Evolutionary conservation across 2,888 invertebrate species (phyloP), one percentile per base, ranked within the genome.

Genomic region (Acholoe squamosa): DNA sequence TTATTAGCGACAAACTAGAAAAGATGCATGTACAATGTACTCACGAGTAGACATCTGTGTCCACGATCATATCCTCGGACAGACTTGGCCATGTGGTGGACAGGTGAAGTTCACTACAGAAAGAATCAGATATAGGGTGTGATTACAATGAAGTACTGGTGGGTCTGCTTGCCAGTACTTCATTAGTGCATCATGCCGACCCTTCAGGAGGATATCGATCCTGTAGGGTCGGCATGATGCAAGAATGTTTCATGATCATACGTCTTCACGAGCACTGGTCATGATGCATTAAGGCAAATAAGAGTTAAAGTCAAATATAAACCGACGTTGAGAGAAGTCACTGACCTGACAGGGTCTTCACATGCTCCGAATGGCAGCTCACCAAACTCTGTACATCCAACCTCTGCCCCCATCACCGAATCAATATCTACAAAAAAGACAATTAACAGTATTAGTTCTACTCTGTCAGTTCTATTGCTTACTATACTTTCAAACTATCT

Each of bases 71-170:
- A 95, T 98, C 97, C 95, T 98, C 99, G 0, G 97, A 97, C 92
- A 99, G 96, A 94, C 97, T 97, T 0, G 98, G 98, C 99, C 99
- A 99, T 34, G 97, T 98, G 77, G 98, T 97, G 95, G 97, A 97
- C 25, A 98, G 96, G 92, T 97, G 96, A 43, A 98, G 96, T 95
- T 97, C 97, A 89, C 97, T 97, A 92, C 33, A 94, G 91, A 77
- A 43, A 10, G 43, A 10, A 43, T n/a, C 43, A 43, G 43, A 43
- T 7, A n/a, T n/a, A n/a, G n/a, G n/a, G n/a, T n/a, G n/a, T n/a
- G n/a, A 43, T 43, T 43, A 43, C 43, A 43, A 43, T 43, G 43
- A 43, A 43, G 43, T 43, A 3, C 43, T 43, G 43, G 10, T 43
- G 43, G 10, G 10, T 3, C 5, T 43, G 3, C 43, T 7, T 7